A percentile compares a stretch with the other conserved stretches of the same genome.
These are phyloP conservation scores for Syncerus caffer DNA, from an alignment of 2,797 vertebrate genomes.

Conservation along the genomic window DNA sequence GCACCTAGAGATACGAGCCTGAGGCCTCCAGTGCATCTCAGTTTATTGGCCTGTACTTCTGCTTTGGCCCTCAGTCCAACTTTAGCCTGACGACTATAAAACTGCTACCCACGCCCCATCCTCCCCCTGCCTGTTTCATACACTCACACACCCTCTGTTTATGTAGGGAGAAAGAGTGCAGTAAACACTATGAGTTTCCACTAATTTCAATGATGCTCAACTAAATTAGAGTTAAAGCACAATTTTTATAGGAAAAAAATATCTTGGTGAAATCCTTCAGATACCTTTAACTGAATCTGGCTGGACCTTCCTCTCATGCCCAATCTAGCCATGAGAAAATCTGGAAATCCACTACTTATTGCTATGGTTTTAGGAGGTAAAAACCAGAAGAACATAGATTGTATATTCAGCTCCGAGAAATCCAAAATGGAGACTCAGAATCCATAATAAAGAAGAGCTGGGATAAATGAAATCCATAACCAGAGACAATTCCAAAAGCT, in stretches of 20 bases:
- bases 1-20: neutral
- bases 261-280: neutral
- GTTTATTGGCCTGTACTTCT: neutral
- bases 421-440: neutral
- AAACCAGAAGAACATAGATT: neutral
- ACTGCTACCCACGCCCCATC: neutral
- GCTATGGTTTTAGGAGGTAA: neutral
- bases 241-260: neutral
- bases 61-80: neutral
- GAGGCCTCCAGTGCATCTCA: neutral
- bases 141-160: neutral
- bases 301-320: neutral
- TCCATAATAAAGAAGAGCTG: neutral
- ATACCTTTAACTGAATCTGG: neutral
- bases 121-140: neutral
- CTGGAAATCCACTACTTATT: neutral
- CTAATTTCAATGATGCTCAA: neutral
- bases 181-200: neutral
- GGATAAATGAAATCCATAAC: neutral
- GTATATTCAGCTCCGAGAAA: neutral
- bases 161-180: neutral
- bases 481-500: conserved; percentile 38
- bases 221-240: neutral
- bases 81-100: neutral
- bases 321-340: neutral